Evolutionary conservation across 2,797 vertebrate genomes (phyloP), one percentile per base, ranked within the genome.

Genomic region (Masticophis lateralis): DNA sequence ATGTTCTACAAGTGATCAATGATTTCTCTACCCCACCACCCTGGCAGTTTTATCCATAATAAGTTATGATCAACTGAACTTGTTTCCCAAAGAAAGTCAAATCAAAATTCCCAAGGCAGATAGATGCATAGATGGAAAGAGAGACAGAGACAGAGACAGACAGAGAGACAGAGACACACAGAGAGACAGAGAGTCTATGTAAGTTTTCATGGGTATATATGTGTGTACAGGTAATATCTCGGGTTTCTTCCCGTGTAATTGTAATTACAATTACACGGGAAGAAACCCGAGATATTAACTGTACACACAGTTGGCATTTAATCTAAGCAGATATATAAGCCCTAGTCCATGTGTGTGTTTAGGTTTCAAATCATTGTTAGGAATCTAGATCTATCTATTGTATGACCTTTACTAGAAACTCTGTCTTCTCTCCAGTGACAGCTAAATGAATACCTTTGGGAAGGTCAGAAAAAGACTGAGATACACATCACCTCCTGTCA

Each of bases 91-190:
- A 27, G 10, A n/a, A 3, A 56, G 3, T 56, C 28, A 87, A 66
- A 28, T 14, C 63, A 66, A 66, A n/a, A 28, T n/a, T 87, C 53
- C 16, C 16, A 87, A 87, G 7, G 20, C 20, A 88, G 56, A 57
- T 20, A 57, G 16, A 88, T 87, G n/a, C 28, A 56, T 1, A 87
- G 59, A 60, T 60, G 7, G 2, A 25, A 0, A 8, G 20, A 60
- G 0, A 59, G 0, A 60, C 2, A 60, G 0, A 60, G 9, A 57
- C 0, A 87, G 18, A 25, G 2, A 28, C 7, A 28, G 1, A 55
- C 27, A 51, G 22, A 47, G 11, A n/a, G 13, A 87, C 37, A 83
- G 3, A 25, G 4, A 83, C 1, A 2, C 27, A 56, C 0, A 55
- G 53, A 55, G 53, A 53, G 10, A 53, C 1, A 55, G 53, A 12